Base-by-base conservation (phyloP, 2,113 vertebrate species). In the Orientallactaga bullata region DNA sequence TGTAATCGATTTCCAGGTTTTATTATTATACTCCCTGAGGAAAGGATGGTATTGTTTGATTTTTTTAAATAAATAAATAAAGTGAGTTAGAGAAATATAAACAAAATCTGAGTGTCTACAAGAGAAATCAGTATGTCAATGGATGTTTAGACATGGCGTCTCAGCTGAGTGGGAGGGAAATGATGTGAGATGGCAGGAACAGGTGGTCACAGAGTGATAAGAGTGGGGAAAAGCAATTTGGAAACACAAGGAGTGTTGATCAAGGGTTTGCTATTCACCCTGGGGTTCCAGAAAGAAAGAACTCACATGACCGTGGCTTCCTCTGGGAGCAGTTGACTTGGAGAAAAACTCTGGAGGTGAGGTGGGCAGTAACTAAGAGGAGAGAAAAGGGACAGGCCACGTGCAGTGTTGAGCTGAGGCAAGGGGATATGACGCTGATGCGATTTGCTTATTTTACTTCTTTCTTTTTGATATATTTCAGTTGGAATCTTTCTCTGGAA, bases 51-150 rank as follows among this genome's bases (percentile, higher is more conserved):
- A 17, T 69, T 71, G 58, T 77, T 63, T 69, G 30, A 71, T 39
- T 86, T 79, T 79, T n/a, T n/a, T n/a, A n/a, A n/a, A n/a, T 47
- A 85, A 79, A 51, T n/a, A 85, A 39, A 58, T 94, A 32, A 80
- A 3, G 71, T 55, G 47, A 71, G 42, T 42, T 21, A 12, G 71
- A 32, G 8, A 82, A 88, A n/a, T 55, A 16, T 63, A 77, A 76
- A 81, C 2, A 58, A 66, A 58, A 37, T 11, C 15, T 28, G 47
- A 9, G 39, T 51, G 21, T 58, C 51, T 37, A 8, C 11, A 51
- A 61, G 37, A 24, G 18, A 7, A 30, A 16, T 69, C 30, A 76
- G 63, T 8, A 32, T 73, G 15, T 7, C 7, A 35, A 12, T 32
- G 32, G 47, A 10, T 32, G n/a, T 6, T 51, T 61, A 30, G 37